A percentile compares a stretch with the other conserved stretches of the same genome.
Conservation (phyloP, 1,140 invertebrate genomes). For the Schlechtendalia chinensis region DNA sequence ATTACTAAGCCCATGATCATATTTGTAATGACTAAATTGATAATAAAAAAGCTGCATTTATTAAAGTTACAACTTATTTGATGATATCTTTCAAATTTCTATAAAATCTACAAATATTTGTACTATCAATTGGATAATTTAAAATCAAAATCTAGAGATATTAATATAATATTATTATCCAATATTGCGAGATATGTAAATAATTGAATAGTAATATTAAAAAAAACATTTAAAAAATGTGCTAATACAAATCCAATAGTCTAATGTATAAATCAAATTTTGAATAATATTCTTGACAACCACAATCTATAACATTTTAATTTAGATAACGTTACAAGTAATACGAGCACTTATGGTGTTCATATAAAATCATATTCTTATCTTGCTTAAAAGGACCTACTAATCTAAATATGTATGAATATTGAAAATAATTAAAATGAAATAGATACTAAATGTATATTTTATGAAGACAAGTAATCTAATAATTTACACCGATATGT, state of each 20-base stretch:
- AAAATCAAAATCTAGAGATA: too few relatives aligned
- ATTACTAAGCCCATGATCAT: too few relatives aligned
- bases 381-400: not conserved
- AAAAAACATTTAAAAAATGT: not conserved
- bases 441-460: not conserved
- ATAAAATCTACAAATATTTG: too few relatives aligned
- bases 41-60: too few relatives aligned
- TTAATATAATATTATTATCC: not conserved
- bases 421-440: not conserved
- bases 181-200: not conserved
- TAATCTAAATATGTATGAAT: not conserved
- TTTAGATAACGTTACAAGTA: not conserved
- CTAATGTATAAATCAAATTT: not conserved
- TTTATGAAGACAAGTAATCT: too few relatives aligned
- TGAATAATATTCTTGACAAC: not conserved
- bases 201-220: not conserved
- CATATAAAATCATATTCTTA: not conserved
- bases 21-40: too few relatives aligned
- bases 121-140: too few relatives aligned
- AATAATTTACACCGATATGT: too few relatives aligned
- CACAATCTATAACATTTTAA: not conserved
- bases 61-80: too few relatives aligned
- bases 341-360: too few relatives aligned
- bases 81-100: too few relatives aligned
- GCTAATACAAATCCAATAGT: not conserved